Evolutionary conservation across 23 tunicate species (phyloP), one percentile per base, ranked within the genome.

Genomic region (Halocynthia roretzi): DNA sequence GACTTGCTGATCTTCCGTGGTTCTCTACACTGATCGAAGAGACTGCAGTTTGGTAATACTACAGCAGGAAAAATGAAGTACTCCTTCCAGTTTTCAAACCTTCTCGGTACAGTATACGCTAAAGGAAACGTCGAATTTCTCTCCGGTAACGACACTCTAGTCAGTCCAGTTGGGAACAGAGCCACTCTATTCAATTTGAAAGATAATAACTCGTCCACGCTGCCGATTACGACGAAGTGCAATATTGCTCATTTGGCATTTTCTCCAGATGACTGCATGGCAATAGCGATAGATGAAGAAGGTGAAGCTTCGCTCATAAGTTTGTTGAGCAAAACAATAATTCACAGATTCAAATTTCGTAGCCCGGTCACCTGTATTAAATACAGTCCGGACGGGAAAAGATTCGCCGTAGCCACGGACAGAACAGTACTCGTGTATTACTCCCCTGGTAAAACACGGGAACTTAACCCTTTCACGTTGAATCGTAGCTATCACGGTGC

Each of bases 91-190:
- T 90, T 90, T 84, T 80, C 89, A 10, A 90, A 90, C 76, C 69
- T 90, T 2, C 80, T 90, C 5, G 96, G 96, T 70, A 82, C 96
- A 5, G 89, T 90, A 14, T 90, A 90, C 60, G 74, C 67, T 76
- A 76, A 81, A 76, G 96, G 96, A 70, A 90, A 90, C 64, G 63
- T 84, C 8, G 78, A 68, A 40, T 90, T 90, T 63, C 44, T 90
- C 54, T 81, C 82, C 48, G 79, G 80, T 80, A 85, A 83, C 14
- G 82, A 84, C 8, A 80, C 85, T 9, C 62, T 90, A 23, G 78
- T 80, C 54, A 90, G 96, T 62, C 96, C 96, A 17, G 96, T 90
- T 53, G 96, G 96, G 44, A 90, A 90, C 68, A 76, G 88, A 7
- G 20, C 84, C 10, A 51, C 96, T 0, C 53, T 90, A 52, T 90